Conservation (phyloP, 2,797 vertebrate species). For the Hyperoplus immaculatus region DNA sequence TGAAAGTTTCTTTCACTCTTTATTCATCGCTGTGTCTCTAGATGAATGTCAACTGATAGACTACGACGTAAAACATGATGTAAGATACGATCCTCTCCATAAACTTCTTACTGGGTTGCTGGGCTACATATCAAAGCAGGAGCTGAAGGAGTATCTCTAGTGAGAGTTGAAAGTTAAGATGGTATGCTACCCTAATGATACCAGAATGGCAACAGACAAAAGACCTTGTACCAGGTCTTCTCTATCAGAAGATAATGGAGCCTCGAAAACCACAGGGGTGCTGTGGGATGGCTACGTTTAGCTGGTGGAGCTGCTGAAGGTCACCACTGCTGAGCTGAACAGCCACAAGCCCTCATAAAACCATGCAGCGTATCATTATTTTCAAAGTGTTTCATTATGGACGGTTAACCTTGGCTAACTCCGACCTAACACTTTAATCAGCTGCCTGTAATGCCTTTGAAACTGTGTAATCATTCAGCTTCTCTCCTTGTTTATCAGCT, state of each 20-base stretch:
- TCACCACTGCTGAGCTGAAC: conserved; percentile 80
- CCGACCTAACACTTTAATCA: conserved; percentile 85
- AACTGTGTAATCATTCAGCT: conserved; percentile 81
- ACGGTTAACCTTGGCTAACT: conserved; percentile 87
- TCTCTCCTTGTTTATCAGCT: conserved; percentile 74
- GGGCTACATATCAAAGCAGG: conserved; percentile 35
- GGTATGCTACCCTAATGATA: conserved; percentile 51
- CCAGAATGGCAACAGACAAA: conserved; percentile 35
- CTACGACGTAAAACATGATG: background rate
- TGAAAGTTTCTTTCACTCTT: conserved; percentile 14
- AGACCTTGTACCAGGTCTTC: conserved; percentile 43
- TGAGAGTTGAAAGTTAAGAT: conserved; percentile 34
- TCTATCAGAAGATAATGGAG: conserved; percentile 75
- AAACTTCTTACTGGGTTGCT: conserved; percentile 19
- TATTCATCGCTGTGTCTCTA: background rate
- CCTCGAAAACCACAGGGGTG: conserved; percentile 73
- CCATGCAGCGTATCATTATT: conserved; percentile 86
- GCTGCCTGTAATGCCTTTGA: conserved; percentile 80
- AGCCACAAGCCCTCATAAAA: conserved; percentile 85
- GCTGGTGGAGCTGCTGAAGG: conserved; percentile 81
- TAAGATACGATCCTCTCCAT: background rate
- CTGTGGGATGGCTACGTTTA: conserved; percentile 74
- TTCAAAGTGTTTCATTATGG: conserved; percentile 87
- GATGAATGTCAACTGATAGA: background rate
- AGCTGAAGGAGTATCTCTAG: conserved; percentile 5